phyloP scores from a whole-genome alignment of 2,888 invertebrate genomes.

The Tachina lurida region DNA sequence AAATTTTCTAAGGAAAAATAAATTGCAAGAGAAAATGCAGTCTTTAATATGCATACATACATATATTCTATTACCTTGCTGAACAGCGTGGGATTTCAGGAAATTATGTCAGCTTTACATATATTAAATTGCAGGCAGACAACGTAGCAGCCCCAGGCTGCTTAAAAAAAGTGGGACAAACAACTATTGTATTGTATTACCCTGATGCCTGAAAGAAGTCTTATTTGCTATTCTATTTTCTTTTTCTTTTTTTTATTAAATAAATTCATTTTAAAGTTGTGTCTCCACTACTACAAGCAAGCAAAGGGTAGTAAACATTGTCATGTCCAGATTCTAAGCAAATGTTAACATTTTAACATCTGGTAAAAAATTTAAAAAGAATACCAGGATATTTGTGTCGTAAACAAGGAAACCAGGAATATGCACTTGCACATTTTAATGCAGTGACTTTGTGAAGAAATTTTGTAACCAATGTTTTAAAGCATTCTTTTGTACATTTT shows the following conservation, averaged over 20 bases:
- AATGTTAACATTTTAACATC: background rate
- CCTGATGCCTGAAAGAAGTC: background rate
- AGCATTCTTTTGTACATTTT: too few relatives aligned
- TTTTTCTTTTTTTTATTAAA: background rate
- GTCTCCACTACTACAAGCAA: background rate
- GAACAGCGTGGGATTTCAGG: background rate
- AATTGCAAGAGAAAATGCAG: background rate
- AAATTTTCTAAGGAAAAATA: background rate
- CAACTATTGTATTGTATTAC: conserved; percentile 4
- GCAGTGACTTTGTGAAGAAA: too few relatives aligned
- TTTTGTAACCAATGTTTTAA: too few relatives aligned
- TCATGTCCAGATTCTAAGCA: conserved; percentile 28
- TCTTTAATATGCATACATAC: background rate
- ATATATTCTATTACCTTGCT: background rate
- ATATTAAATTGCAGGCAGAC: background rate
- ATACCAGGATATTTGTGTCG: conserved; percentile 8
- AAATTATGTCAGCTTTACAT: background rate
- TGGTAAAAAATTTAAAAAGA: background rate
- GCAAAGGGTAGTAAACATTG: conserved; percentile 17
- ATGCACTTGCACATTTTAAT: background rate
- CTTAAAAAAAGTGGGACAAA: conserved; percentile 11
- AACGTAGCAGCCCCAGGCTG: conserved; percentile 15
- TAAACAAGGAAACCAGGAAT: background rate
- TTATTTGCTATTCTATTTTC: background rate
- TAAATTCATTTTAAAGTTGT: conserved; percentile 29